Conservation (phyloP, 2,888 invertebrate genomes). For the Callyntrura sp. region DNA sequence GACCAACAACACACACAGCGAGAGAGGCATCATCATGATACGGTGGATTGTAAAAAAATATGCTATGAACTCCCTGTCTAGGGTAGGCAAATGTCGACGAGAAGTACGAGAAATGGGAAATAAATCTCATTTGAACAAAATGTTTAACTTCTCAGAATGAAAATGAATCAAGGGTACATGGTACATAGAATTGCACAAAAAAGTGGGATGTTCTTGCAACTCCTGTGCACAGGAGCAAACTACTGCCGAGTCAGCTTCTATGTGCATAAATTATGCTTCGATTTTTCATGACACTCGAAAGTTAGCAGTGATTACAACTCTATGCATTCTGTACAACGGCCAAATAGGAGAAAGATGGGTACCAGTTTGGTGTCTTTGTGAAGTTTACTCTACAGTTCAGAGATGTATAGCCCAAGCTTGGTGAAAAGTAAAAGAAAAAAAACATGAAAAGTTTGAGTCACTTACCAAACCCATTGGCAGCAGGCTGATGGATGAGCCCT, state of each 20-base stretch:
- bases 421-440: background rate
- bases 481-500: conserved; percentile 83
- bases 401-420: background rate
- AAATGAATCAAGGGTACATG: conserved; percentile 8
- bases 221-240: conserved; percentile 43
- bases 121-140: conserved; percentile 22
- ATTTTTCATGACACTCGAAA: background rate
- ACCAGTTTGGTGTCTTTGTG: too few species aligned
- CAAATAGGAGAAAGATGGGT: too few species aligned
- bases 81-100: background rate
- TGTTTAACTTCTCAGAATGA: background rate
- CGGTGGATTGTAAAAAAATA: too few species aligned
- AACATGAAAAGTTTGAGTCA: conserved; percentile 58
- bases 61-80: background rate
- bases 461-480: conserved; percentile 84
- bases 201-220: conserved; percentile 40
- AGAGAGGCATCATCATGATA: background rate
- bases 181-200: background rate
- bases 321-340: background rate
- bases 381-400: too few species aligned
- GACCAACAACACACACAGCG: background rate
- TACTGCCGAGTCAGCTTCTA: conserved; percentile 1
- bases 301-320: background rate
- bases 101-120: conserved; percentile 16
- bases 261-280: conserved; percentile 56